phyloP scores from a whole-genome alignment of 2,888 invertebrate species.

The Orthosia gothica region DNA sequence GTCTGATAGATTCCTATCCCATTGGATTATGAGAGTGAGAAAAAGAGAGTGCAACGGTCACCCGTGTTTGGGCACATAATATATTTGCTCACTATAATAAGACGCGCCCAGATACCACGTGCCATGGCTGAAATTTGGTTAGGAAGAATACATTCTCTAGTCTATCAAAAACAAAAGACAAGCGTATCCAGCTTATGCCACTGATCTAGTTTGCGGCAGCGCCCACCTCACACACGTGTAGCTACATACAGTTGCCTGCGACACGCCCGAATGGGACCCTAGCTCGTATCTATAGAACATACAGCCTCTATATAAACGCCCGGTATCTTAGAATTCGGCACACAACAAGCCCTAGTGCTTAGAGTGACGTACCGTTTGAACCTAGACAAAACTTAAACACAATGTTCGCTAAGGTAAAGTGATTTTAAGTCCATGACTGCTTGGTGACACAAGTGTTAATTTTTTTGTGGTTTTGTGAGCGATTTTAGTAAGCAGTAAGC shows the following conservation, averaged over 20 bases:
- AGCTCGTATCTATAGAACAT: slow-evolving; percentile 84
- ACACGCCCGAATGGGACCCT: slow-evolving; percentile 79
- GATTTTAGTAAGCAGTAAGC: background rate
- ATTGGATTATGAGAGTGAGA: too few relatives aligned
- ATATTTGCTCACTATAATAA: too few relatives aligned
- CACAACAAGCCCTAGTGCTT: slow-evolving; percentile 87
- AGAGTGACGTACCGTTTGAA: slow-evolving; percentile 82
- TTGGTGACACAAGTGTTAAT: slow-evolving; percentile 43
- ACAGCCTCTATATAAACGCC: slow-evolving; percentile 87
- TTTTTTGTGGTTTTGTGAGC: slow-evolving; percentile 44
- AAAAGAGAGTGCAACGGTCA: too few relatives aligned
- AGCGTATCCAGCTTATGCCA: slow-evolving; percentile 73
- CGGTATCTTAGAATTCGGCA: slow-evolving; percentile 87
- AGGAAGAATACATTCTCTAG: too few relatives aligned
- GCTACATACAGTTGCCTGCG: slow-evolving; percentile 80
- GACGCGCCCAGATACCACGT: too few relatives aligned
- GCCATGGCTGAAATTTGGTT: too few relatives aligned
- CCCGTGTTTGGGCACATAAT: too few relatives aligned
- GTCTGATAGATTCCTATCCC: too few relatives aligned
- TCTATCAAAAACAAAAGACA: slow-evolving; percentile 9
- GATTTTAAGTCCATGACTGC: slow-evolving; percentile 40
- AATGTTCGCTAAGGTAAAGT: slow-evolving; percentile 89
- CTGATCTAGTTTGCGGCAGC: slow-evolving; percentile 82
- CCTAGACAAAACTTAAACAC: slow-evolving; percentile 80
- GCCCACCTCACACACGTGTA: slow-evolving; percentile 81